phyloP scores from a whole-genome alignment of 2,113 vertebrate genomes.

The Syngnathus scovelli region DNA sequence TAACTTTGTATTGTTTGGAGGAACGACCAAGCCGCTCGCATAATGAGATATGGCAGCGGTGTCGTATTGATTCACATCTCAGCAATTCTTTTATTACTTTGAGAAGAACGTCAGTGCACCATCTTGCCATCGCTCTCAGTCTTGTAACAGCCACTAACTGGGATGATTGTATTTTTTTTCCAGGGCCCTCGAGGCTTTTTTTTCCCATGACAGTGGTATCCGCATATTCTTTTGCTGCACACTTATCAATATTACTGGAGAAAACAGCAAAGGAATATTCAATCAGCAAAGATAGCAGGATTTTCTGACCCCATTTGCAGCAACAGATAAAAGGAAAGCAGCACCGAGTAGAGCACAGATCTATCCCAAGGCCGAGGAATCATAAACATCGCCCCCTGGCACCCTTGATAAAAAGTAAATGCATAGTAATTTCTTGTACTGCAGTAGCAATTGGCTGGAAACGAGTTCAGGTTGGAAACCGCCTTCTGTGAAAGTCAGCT shows the following conservation, averaged over 20 bases:
- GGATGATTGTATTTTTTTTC: neutral
- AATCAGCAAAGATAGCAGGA: neutral
- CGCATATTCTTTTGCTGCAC: neutral
- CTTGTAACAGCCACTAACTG: constrained; percentile 14
- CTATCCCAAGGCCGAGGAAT: neutral
- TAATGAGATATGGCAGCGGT: constrained; percentile 25
- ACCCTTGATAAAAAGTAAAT: neutral
- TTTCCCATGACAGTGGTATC: neutral
- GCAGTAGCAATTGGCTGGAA: neutral
- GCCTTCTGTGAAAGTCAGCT: too few species aligned
- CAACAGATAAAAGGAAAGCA: constrained; percentile 5
- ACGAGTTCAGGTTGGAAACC: neutral
- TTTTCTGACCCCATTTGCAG: neutral
- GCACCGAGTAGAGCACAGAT: neutral
- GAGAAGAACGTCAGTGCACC: constrained; percentile 3
- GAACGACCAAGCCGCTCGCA: constrained; percentile 14
- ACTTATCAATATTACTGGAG: neutral
- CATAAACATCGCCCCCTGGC: neutral
- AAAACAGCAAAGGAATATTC: neutral
- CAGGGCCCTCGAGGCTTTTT: neutral
- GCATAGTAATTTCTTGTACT: neutral
- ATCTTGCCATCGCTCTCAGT: neutral
- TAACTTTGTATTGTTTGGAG: constrained; percentile 19
- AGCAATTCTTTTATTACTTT: constrained; percentile 16
- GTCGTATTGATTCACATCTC: constrained; percentile 34